These are phyloP conservation scores for Drosophila arizonae DNA, from an alignment of 1,140 invertebrate species.

Conservation along the genomic window DNA sequence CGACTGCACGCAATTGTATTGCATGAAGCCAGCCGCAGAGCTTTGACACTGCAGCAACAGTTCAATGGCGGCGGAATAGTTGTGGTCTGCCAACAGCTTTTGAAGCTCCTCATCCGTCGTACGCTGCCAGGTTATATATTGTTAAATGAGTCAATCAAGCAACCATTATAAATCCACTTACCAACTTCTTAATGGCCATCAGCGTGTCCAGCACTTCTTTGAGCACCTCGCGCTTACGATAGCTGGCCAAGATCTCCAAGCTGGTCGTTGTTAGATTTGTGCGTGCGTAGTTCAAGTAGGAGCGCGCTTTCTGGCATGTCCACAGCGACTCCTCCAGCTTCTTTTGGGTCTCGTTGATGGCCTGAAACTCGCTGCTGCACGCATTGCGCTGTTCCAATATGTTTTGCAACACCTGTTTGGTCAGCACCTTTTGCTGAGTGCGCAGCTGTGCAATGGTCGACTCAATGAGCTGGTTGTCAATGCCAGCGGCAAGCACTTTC, in stretches of 20 bases:
- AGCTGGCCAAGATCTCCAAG: constrained; percentile 93
- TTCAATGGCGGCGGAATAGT: constrained; percentile 95
- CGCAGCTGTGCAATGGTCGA: constrained; percentile 87
- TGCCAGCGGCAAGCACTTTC: constrained; percentile 85
- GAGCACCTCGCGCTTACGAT: constrained; percentile 91
- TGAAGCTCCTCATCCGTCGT: constrained; percentile 93
- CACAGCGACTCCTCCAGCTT: constrained; percentile 88
- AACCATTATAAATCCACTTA: constrained; percentile 17
- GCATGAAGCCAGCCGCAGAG: constrained; percentile 90
- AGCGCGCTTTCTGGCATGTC: constrained; percentile 88
- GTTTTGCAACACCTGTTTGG: constrained; percentile 94
- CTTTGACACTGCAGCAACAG: constrained; percentile 94
- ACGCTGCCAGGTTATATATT: constrained; percentile 82
- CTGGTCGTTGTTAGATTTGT: constrained; percentile 92
- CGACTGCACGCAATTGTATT: constrained; percentile 93
- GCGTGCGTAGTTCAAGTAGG: constrained; percentile 88
- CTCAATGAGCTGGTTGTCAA: constrained; percentile 88
- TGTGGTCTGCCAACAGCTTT: constrained; percentile 91
- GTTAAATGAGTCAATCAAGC: too few relatives aligned
- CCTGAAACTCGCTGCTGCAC: constrained; percentile 92
- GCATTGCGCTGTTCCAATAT: constrained; percentile 94
- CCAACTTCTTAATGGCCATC: constrained; percentile 91
- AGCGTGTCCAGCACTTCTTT: constrained; percentile 90
- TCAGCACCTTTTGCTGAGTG: constrained; percentile 92
- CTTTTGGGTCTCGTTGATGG: constrained; percentile 89